These are phyloP conservation scores for Boleophthalmus pectinirostris DNA, from an alignment of 2,113 vertebrate genomes.

Conservation along the genomic window DNA sequence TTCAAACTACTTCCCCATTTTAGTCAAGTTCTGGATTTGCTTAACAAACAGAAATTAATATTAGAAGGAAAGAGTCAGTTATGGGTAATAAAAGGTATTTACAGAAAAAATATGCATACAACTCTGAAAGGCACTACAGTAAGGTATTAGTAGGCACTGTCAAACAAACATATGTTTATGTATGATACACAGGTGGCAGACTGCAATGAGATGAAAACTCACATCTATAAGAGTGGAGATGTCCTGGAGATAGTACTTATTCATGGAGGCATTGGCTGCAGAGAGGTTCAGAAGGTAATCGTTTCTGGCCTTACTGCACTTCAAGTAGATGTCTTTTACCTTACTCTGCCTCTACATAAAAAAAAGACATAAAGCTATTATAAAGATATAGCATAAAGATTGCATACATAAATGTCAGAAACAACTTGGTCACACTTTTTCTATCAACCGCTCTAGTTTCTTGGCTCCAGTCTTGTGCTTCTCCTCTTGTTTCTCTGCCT, in stretches of 20 bases:
- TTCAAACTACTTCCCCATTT: not conserved
- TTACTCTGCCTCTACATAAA: slow-evolving; percentile 81
- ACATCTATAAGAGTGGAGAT: slow-evolving; percentile 85
- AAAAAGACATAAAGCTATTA: not conserved
- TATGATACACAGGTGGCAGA: not conserved
- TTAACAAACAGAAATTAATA: not conserved
- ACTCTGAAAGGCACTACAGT: too few species aligned
- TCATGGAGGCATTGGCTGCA: slow-evolving; percentile 82
- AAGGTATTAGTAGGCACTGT: too few species aligned
- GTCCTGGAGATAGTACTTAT: slow-evolving; percentile 84
- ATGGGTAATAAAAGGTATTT: not conserved
- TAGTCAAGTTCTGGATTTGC: too few species aligned
- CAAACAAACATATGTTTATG: not conserved
- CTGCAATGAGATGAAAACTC: slow-evolving; percentile 56
- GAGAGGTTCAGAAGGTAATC: slow-evolving; percentile 87
- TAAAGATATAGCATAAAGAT: too few species aligned
- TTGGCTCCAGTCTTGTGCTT: slow-evolving; percentile 81
- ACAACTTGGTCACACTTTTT: slow-evolving; percentile 77
- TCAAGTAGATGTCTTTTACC: slow-evolving; percentile 82
- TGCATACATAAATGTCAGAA: not conserved
- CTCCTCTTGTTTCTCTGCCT: slow-evolving; percentile 85
- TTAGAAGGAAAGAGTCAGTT: not conserved
- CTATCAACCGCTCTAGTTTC: slow-evolving; percentile 84
- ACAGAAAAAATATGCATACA: not conserved
- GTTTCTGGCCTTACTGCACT: slow-evolving; percentile 86